A percentile compares a stretch with the other conserved stretches of the same genome.
Evolutionary conservation across 2,113 vertebrate genomes (phyloP).

Genomic region (Verasper variegatus): DNA sequence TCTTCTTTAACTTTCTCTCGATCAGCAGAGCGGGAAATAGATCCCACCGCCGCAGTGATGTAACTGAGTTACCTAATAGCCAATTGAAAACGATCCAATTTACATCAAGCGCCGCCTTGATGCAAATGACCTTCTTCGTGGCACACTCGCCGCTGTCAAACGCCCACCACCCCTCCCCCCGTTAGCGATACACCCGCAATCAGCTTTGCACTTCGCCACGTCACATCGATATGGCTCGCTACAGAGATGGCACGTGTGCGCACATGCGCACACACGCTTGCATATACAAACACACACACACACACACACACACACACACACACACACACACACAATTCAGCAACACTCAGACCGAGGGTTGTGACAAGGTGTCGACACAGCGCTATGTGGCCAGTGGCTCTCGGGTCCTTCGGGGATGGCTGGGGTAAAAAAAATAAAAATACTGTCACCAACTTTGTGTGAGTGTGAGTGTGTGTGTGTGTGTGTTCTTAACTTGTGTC

Average conservation of each 20-base stretch:
- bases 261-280: not conserved
- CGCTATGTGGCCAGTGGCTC: conserved; percentile 57
- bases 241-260: not conserved
- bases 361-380: conserved; percentile 66
- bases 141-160: conserved; percentile 14
- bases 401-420: conserved; percentile 56
- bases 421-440: conserved; percentile 30
- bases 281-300: too few relatives aligned
- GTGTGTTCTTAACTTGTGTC: conserved; percentile 45
- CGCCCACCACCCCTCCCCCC: conserved; percentile 42
- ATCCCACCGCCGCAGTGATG: conserved; percentile 53
- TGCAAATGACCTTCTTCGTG: conserved; percentile 61
- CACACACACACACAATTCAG: not conserved
- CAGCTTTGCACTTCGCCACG: conserved; percentile 37
- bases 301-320: not conserved
- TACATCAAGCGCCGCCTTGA: conserved; percentile 35
- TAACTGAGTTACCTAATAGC: conserved; percentile 63
- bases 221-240: conserved; percentile 69
- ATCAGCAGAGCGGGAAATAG: conserved; percentile 67
- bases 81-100: conserved; percentile 64
- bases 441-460: conserved; percentile 47
- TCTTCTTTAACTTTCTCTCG: conserved; percentile 32
- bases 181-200: conserved; percentile 41
- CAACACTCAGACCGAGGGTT: conserved; percentile 38
- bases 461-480: not conserved